Evolutionary conservation across 1,140 invertebrate species (phyloP), one percentile per base, ranked within the genome.

Genomic region (Drosophila fuyamai): DNA sequence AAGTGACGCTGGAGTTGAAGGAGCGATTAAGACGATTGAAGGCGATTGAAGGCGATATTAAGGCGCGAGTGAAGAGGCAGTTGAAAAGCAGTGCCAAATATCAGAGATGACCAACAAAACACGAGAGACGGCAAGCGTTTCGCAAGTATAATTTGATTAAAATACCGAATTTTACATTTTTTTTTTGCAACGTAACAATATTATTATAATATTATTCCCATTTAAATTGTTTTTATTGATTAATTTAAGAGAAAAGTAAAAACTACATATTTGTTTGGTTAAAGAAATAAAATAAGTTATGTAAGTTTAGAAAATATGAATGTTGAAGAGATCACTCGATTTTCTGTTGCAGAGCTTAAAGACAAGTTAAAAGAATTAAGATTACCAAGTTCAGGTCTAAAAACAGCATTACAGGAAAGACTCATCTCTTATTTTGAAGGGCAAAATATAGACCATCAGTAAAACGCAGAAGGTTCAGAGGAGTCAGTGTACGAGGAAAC

Each of bases 321-420:
- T 46, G 44, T 46, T 46, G 10, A 18, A 46, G 16, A 46, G 44
- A 46, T 46, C 16, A 46, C 16, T 12, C 16, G 44, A 46, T 46
- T 46, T 46, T 18, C 44, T 12, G 44, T 23, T 46, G 44, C 9
- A 46, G 16, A 46, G 16, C 16, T 46, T 5, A 46, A 3, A 46
- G 16, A 18, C 4, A 46, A 18, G 4, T 5, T 46, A 44, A 44
- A 44, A 44, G 27, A 27, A 27, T 27, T 27, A 5, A 27, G 5
- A 27, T 27, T 27, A 5, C 27, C 27, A 27, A 27, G 14, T 16
- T 44, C 43, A 10, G 43, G 43, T 4, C 7, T 10, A 5, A 44
- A 18, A 44, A 14, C 14, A 18, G 43, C 13, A 12, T 38, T 38
- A 13, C 36, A 38, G 36, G 4, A 38, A 12, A 44, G 43, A 44